Conservation (phyloP, 2,888 invertebrate genomes). For the Pammene aurita region DNA sequence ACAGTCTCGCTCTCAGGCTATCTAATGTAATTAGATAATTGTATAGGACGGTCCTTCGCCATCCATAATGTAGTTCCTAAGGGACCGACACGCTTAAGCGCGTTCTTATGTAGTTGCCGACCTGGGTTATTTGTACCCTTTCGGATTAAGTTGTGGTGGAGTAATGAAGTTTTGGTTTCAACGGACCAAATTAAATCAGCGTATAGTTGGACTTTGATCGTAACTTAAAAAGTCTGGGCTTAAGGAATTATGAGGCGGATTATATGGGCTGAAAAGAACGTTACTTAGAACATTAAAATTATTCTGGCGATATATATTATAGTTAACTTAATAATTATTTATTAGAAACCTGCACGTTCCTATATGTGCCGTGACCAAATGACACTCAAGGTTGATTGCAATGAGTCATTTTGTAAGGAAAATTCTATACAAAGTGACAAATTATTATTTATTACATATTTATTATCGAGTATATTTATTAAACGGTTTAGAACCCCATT, state of each 20-base stretch:
- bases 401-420: too few relatives aligned
- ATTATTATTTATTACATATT: too few relatives aligned
- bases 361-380: not conserved
- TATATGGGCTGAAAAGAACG: not conserved
- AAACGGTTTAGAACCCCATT: too few relatives aligned
- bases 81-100: constrained; percentile 4
- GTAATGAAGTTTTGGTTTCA: constrained; percentile 12
- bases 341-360: too few relatives aligned
- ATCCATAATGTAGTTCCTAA: constrained; percentile 35
- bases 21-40: constrained; percentile 32
- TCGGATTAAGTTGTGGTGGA: constrained; percentile 13
- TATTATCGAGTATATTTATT: too few relatives aligned
- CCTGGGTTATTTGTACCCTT: constrained; percentile 18
- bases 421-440: too few relatives aligned
- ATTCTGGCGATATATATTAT: too few relatives aligned
- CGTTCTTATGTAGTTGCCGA: constrained; percentile 13
- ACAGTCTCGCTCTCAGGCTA: not conserved
- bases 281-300: not conserved
- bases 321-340: too few relatives aligned
- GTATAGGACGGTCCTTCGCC: constrained; percentile 28
- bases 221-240: not conserved
- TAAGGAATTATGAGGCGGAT: not conserved
- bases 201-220: not conserved
- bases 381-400: too few relatives aligned
- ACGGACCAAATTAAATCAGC: not conserved